Conservation (phyloP, 2,797 vertebrate species). For the Falco rusticolus region DNA sequence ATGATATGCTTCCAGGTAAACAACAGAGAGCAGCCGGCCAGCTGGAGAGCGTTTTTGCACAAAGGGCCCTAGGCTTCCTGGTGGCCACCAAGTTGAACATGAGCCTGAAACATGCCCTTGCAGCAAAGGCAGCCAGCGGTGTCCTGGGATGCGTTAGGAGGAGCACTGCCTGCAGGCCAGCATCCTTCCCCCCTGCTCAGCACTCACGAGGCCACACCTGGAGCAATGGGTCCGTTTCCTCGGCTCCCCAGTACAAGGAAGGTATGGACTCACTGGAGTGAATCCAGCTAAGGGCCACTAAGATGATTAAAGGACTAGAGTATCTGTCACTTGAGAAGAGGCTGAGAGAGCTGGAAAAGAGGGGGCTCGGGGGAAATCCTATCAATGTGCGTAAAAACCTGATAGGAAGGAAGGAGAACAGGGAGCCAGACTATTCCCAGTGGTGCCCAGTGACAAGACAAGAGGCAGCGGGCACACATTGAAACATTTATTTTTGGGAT, state of each 20-base stretch:
- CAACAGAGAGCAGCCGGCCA: background rate
- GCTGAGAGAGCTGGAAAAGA: background rate
- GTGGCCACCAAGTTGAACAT: background rate
- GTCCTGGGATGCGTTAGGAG: background rate
- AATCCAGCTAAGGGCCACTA: background rate
- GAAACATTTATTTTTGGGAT: background rate
- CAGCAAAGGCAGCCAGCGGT: background rate
- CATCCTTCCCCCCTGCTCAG: background rate
- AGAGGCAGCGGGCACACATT: background rate
- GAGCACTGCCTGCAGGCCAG: background rate
- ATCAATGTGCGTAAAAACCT: background rate
- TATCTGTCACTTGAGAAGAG: background rate
- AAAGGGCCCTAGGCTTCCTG: background rate
- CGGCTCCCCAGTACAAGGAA: background rate
- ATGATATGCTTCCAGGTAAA: background rate
- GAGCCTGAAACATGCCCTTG: background rate
- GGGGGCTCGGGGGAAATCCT: background rate
- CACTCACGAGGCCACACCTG: background rate
- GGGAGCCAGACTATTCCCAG: background rate
- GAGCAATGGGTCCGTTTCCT: background rate
- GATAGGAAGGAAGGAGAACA: background rate
- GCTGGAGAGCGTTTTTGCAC: background rate
- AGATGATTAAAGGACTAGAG: background rate
- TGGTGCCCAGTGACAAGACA: background rate
- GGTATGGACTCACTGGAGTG: background rate